Conservation (phyloP, 2,888 invertebrate genomes). For the Panopea generosa region DNA sequence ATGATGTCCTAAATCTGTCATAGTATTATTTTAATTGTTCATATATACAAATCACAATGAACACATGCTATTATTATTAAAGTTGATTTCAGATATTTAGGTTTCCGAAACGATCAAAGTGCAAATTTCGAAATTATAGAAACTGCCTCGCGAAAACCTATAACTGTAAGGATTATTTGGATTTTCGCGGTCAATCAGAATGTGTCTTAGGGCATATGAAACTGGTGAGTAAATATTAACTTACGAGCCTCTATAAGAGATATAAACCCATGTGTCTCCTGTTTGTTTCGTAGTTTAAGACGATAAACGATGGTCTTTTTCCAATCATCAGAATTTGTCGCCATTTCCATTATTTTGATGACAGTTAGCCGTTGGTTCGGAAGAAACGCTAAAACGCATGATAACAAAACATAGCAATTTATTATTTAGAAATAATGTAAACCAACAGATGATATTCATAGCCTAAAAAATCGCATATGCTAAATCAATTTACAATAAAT, state of each 20-base stretch:
- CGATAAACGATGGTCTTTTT: conserved; percentile 69
- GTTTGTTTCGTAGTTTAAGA: conserved; percentile 73
- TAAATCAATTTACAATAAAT: no score
- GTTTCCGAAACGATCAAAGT: no score
- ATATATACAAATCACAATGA: no score
- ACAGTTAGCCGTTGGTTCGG: conserved; percentile 17
- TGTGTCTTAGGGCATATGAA: not conserved
- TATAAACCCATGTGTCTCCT: conserved; percentile 71
- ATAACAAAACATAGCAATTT: no score
- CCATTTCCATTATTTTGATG: conserved; percentile 53
- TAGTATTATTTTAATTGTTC: no score
- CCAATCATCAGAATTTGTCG: conserved; percentile 61
- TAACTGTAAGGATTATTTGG: not conserved
- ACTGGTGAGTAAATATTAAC: conserved; percentile 25
- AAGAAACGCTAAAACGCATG: not conserved
- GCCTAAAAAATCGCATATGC: no score
- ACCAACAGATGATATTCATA: no score
- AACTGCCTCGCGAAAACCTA: conserved; percentile 12
- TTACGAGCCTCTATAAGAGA: conserved; percentile 77
- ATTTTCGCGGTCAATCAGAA: not conserved
- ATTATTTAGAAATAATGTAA: no score
- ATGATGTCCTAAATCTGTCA: no score
- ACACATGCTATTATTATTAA: no score
- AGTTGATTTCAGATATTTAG: no score
- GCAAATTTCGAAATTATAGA: no score